phyloP scores from a whole-genome alignment of 2,113 vertebrate genomes.

The Podarcis muralis region DNA sequence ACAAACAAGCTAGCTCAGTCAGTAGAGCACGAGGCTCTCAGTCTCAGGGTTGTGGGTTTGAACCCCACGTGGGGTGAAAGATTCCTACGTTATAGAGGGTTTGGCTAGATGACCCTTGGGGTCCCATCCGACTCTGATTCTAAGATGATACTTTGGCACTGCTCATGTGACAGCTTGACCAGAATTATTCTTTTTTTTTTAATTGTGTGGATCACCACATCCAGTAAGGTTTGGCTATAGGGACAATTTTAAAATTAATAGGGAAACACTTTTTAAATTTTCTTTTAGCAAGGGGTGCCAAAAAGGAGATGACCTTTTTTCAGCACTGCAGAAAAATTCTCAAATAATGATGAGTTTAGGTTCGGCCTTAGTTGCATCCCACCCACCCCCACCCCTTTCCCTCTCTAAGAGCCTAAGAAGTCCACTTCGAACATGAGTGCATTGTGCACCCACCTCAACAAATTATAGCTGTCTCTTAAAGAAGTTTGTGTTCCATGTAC shows the following conservation, averaged over 20 bases:
- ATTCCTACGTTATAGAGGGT: too few species aligned
- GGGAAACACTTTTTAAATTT: neutral
- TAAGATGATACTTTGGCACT: accelerated
- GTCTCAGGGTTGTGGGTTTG: too few species aligned
- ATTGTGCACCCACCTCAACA: neutral
- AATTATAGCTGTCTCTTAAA: neutral
- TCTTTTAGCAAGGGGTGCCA: neutral
- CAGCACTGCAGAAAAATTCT: neutral
- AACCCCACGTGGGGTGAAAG: too few species aligned
- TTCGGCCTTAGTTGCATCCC: neutral
- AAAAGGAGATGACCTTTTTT: neutral
- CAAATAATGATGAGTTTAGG: neutral
- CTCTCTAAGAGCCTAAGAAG: neutral
- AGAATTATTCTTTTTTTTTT: neutral
- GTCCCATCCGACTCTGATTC: too few species aligned
- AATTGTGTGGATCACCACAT: neutral
- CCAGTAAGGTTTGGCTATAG: neutral
- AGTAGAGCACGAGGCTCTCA: too few species aligned
- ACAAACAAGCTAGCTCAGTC: too few species aligned
- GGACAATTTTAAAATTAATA: neutral
- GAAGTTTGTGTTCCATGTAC: neutral
- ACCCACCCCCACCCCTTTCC: too few species aligned
- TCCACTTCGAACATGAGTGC: neutral
- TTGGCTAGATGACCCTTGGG: too few species aligned
- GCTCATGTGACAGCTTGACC: too few species aligned